A percentile compares a stretch with the other conserved stretches of the same genome.
Conservation (phyloP, 1,140 invertebrate genomes). For the Cheumatopsyche charites region DNA sequence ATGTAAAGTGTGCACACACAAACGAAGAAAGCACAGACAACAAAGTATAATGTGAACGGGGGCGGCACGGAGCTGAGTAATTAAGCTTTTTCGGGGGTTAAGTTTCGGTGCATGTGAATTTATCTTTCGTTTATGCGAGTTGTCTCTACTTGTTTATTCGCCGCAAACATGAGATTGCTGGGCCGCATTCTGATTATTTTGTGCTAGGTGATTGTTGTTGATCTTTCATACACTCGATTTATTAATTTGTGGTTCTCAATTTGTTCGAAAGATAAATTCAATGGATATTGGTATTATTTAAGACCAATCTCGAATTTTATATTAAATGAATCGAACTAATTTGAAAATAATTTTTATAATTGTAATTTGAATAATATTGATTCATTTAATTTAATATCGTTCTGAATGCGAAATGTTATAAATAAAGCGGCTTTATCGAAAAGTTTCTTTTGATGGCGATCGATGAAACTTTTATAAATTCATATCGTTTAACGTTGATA, state of each 20-base stretch:
- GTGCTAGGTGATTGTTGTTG: too few relatives aligned
- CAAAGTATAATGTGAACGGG: constrained; percentile 10
- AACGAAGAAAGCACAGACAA: constrained; percentile 19
- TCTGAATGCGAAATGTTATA: too few relatives aligned
- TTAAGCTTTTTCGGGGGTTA: constrained; percentile 49
- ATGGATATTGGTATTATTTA: too few relatives aligned
- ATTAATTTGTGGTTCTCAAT: too few relatives aligned
- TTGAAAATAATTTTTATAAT: too few relatives aligned
- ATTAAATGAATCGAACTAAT: too few relatives aligned
- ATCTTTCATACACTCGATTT: too few relatives aligned
- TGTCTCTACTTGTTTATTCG: constrained; percentile 40
- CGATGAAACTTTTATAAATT: background rate
- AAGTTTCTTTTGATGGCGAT: background rate
- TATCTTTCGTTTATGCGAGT: constrained; percentile 47
- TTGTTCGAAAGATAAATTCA: too few relatives aligned
- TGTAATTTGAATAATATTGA: too few relatives aligned
- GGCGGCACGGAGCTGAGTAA: constrained; percentile 38
- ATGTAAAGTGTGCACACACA: background rate
- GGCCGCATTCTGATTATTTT: constrained; percentile 18
- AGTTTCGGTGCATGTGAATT: constrained; percentile 48
- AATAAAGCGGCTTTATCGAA: too few relatives aligned
- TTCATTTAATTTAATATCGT: too few relatives aligned
- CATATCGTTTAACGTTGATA: background rate
- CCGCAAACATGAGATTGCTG: constrained; percentile 40
- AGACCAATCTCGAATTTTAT: too few relatives aligned